Conservation (phyloP, 2,113 vertebrate species). For the Sprattus sprattus region DNA sequence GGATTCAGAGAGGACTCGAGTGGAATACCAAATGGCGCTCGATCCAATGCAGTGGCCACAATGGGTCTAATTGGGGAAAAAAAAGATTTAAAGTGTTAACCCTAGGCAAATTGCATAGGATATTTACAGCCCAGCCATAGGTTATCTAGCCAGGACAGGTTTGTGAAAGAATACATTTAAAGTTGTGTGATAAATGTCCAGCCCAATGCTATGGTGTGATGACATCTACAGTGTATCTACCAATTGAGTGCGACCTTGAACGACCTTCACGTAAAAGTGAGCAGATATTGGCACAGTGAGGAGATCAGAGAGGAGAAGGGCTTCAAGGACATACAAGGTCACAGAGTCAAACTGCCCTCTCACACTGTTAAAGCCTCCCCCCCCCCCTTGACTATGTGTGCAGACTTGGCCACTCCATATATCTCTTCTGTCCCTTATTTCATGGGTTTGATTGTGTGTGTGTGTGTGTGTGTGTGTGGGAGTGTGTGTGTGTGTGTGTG, state of each 20-base stretch:
- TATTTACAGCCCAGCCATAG: background rate
- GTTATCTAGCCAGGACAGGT: background rate
- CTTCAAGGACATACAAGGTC: constrained; percentile 10
- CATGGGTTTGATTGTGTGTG: background rate
- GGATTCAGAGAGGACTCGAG: background rate
- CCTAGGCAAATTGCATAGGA: background rate
- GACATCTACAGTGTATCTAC: background rate
- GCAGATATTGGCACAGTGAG: background rate
- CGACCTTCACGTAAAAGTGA: background rate
- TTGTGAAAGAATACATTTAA: background rate
- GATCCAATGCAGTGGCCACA: background rate
- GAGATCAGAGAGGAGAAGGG: background rate
- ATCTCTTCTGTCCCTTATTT: background rate
- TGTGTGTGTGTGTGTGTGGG: background rate
- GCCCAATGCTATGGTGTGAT: background rate
- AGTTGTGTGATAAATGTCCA: background rate
- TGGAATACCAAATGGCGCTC: background rate
- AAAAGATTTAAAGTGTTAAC: background rate
- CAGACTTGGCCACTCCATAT: constrained; percentile 10
- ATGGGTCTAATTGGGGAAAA: background rate
- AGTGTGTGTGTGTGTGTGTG: too few relatives aligned
- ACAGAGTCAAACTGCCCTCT: background rate
- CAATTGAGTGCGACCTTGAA: background rate
- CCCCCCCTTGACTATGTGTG: constrained; percentile 20
- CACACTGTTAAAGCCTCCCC: background rate